phyloP scores from a whole-genome alignment of 2,888 invertebrate species.

The Idaea dimidiata region DNA sequence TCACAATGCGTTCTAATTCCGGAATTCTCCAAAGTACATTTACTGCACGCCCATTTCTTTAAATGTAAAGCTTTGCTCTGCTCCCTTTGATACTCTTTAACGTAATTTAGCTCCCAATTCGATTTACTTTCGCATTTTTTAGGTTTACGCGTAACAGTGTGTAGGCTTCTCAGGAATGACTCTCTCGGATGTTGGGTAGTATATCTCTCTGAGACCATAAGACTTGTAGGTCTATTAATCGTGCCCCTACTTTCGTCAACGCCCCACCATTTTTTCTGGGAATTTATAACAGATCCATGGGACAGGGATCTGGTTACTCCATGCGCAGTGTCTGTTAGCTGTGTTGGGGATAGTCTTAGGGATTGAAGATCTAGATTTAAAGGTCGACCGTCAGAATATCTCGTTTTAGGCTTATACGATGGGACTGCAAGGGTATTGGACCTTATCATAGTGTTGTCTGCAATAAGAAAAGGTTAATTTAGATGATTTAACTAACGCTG shows the following conservation, averaged over 20 bases:
- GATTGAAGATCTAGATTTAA: slow-evolving; percentile 67
- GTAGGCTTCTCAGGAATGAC: slow-evolving; percentile 67
- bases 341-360: slow-evolving; percentile 63
- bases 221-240: slow-evolving; percentile 80
- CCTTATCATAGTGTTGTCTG: slow-evolving; percentile 78
- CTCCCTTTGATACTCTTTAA: slow-evolving; percentile 71
- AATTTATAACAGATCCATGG: slow-evolving; percentile 83
- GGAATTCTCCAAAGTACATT: slow-evolving; percentile 88
- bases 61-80: slow-evolving; percentile 65
- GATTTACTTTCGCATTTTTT: slow-evolving; percentile 72
- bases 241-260: slow-evolving; percentile 68
- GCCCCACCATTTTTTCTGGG: slow-evolving; percentile 75
- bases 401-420: slow-evolving; percentile 69
- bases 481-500: neutral
- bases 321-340: slow-evolving; percentile 63
- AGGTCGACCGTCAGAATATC: slow-evolving; percentile 58
- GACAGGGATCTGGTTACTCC: slow-evolving; percentile 83
- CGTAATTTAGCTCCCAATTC: slow-evolving; percentile 75
- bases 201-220: slow-evolving; percentile 80
- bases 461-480: slow-evolving; percentile 26
- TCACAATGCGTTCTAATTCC: slow-evolving; percentile 85
- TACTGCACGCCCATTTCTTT: slow-evolving; percentile 85
- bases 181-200: slow-evolving; percentile 58
- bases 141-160: slow-evolving; percentile 72
- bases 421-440: slow-evolving; percentile 77